phyloP scores from a whole-genome alignment of 2,888 invertebrate species.

The Allygus modestus region DNA sequence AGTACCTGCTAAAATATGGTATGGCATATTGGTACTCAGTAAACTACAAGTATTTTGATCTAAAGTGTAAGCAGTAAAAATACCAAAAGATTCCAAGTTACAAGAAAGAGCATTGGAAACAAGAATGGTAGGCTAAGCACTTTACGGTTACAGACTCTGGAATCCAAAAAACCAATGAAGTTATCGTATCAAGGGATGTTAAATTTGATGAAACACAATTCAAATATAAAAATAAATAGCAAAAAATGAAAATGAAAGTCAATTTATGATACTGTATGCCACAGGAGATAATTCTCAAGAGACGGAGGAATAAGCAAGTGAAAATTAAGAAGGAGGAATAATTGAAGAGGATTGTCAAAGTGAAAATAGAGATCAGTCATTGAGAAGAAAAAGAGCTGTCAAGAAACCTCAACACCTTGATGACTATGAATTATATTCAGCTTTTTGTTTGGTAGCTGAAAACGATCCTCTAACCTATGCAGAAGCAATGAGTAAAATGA shows the following conservation, averaged over 20 bases:
- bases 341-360: background rate
- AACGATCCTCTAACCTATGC: too few species aligned
- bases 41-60: background rate
- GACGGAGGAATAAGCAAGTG: background rate
- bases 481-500: too few species aligned
- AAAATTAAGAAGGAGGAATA: background rate
- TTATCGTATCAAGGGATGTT: background rate
- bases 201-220: background rate
- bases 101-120: background rate
- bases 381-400: background rate
- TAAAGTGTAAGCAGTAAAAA: background rate
- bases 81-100: background rate
- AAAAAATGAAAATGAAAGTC: background rate
- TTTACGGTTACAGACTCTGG: background rate
- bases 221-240: background rate
- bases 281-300: background rate
- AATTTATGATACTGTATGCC: background rate
- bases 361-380: background rate
- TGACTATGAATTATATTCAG: slow-evolving; percentile 9
- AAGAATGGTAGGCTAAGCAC: background rate
- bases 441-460: too few species aligned
- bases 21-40: background rate
- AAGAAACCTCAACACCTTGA: background rate
- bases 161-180: background rate
- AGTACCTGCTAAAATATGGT: background rate